Percentiles rank a stretch among this genome's conserved stretches.
phyloP scores from a whole-genome alignment of 2,113 vertebrate genomes.

The Halcyon senegalensis region DNA sequence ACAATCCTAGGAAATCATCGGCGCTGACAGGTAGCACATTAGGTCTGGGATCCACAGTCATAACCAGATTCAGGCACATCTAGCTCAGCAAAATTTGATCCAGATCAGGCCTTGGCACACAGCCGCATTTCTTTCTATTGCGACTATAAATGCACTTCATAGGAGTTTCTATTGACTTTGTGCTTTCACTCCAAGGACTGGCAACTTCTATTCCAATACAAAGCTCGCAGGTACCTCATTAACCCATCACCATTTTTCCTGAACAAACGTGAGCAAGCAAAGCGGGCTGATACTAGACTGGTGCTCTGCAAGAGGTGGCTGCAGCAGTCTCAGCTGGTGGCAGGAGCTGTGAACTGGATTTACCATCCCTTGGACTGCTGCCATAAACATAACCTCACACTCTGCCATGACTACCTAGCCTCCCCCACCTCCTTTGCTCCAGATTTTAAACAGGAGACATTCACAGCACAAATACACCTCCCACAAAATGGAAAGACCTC shows the following conservation, averaged over 20 bases:
- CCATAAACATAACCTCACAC: slow-evolving; percentile 1
- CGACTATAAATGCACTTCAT: neutral
- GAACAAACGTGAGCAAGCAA: neutral
- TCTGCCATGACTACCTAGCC: neutral
- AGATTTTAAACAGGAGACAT: neutral
- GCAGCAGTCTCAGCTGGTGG: neutral
- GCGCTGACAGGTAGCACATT: neutral
- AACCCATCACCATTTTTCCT: neutral
- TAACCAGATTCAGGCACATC: neutral
- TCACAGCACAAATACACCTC: neutral
- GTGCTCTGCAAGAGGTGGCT: neutral
- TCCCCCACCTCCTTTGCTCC: neutral
- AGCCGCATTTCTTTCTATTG: neutral
- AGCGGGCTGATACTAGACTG: neutral
- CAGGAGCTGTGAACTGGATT: slow-evolving; percentile 31
- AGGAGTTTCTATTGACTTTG: neutral
- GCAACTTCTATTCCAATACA: neutral
- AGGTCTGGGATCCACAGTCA: neutral
- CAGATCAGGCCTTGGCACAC: neutral
- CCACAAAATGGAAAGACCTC: neutral
- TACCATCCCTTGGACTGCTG: slow-evolving; percentile 15
- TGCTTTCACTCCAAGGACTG: neutral
- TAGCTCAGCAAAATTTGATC: neutral
- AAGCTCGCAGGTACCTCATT: neutral
- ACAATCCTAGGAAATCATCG: neutral